A percentile compares a stretch with the other conserved stretches of the same genome.
Conservation (phyloP, 2,888 invertebrate genomes). For the Phaonia tiefii region DNA sequence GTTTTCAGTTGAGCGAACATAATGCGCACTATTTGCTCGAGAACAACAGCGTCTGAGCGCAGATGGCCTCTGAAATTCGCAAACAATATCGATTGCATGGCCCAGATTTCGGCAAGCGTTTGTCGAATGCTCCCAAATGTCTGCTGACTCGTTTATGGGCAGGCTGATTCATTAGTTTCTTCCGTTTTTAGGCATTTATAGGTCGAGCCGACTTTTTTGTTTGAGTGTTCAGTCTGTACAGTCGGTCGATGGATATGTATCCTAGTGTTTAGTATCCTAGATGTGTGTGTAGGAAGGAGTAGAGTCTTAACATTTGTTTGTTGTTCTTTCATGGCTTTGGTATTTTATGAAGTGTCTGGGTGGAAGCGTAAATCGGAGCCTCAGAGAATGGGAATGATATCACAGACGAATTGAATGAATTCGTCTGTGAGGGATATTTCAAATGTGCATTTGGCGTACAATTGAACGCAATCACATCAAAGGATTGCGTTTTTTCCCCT, state of each 20-base stretch:
- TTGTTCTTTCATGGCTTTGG: neutral
- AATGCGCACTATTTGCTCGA: no score
- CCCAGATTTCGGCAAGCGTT: constrained; percentile 8
- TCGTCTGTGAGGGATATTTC: constrained; percentile 21
- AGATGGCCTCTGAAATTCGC: no score
- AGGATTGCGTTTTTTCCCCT: constrained; percentile 14
- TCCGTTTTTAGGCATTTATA: constrained; percentile 18
- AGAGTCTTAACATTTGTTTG: constrained; percentile 12
- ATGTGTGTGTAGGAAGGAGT: neutral
- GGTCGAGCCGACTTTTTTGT: constrained; percentile 17
- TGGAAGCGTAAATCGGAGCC: neutral
- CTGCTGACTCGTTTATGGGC: constrained; percentile 4
- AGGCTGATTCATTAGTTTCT: constrained; percentile 20
- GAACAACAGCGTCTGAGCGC: no score
- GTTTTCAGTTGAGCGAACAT: no score
- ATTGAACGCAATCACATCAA: constrained; percentile 32
- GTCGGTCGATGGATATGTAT: no score
- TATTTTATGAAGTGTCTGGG: constrained; percentile 2
- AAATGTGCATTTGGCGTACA: constrained; percentile 33
- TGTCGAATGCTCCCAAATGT: constrained; percentile 12
- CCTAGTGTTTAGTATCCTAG: no score
- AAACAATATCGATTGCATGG: constrained; percentile 17
- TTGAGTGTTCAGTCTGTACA: neutral
- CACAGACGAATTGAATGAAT: constrained; percentile 33
- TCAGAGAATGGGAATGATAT: constrained; percentile 4